phyloP scores from a whole-genome alignment of 1,140 invertebrate genomes.

The Achatina immaculata region DNA sequence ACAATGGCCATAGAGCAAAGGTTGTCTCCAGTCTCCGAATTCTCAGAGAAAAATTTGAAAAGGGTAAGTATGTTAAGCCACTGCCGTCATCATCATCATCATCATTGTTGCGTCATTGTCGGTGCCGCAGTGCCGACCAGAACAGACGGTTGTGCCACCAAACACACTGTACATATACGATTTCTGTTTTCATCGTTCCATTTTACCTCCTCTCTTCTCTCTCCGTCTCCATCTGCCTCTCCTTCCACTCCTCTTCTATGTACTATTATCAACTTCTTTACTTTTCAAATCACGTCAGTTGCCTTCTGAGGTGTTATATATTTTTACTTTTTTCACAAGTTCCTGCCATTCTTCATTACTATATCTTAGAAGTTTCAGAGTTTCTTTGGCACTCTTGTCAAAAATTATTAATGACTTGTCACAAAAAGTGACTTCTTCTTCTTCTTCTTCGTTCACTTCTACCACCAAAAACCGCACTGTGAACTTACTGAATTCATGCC shows the following conservation, averaged over 20 bases:
- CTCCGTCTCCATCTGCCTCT: neutral
- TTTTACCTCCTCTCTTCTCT: neutral
- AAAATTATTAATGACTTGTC: neutral
- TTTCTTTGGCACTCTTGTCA: neutral
- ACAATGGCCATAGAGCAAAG: conserved; percentile 76
- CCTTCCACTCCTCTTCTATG: neutral
- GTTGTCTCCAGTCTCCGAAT: conserved; percentile 78
- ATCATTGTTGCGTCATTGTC: too few species aligned
- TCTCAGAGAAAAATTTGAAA: conserved; percentile 75
- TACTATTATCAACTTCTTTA: too few species aligned
- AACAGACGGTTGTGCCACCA: neutral
- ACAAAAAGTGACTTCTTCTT: neutral
- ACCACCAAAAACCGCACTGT: too few species aligned
- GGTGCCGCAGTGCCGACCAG: neutral
- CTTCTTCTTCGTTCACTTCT: too few species aligned
- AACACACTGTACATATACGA: neutral
- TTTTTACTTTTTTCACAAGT: too few species aligned
- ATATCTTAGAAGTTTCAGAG: neutral
- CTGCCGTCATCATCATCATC: too few species aligned
- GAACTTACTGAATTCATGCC: too few species aligned
- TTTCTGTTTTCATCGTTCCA: neutral
- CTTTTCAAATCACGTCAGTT: too few species aligned
- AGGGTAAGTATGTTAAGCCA: conserved; percentile 48
- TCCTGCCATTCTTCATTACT: neutral
- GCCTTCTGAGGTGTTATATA: too few species aligned